Evolutionary conservation across 2,797 vertebrate genomes (phyloP), one percentile per base, ranked within the genome.

Genomic region (Orestias chungarensis): DNA sequence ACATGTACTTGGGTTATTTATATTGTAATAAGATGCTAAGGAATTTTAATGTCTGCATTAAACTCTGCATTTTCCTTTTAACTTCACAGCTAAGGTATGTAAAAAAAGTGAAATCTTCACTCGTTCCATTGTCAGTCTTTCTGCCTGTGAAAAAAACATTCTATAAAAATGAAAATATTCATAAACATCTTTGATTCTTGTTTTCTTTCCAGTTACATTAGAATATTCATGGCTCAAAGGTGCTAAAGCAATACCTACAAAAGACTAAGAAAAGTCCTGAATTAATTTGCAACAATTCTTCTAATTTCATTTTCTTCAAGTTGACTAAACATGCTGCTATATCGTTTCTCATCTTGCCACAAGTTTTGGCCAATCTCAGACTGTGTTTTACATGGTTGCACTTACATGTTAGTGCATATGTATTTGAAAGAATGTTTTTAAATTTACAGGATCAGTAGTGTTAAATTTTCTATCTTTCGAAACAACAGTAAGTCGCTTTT

Each of bases 1-100:
- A 64, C 61, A 71, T 64, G 43, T n/a, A 67, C 38, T 62, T 74
- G n/a, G 55, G 59, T 76, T 70, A 74, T 54, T 78, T 74, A 59
- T 35, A 75, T 18, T 27, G 57, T 59, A 4, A 47, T 29, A 6
- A 49, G 12, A 67, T 31, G 29, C 46, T 9, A 69, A 71, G 15
- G 27, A 54, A n/a, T 27, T 3, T 12, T 66, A 20, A 70, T 66
- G 66, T 46, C 15, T 50, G n/a, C n/a, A 57, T 35, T 59, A 12
- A 14, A 9, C 23, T 38, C 8, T 10, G 23, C n/a, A n/a, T n/a
- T n/a, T n/a, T n/a, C n/a, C n/a, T n/a, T n/a, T n/a, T n/a, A n/a
- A n/a, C n/a, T n/a, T n/a, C 46, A 47, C 17, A 1, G 46, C 23
- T 20, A 20, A 35, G 23, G 31, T 33, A 35, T 35, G 18, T 59